A percentile compares a stretch with the other conserved stretches of the same genome.
These are phyloP conservation scores for Phrynosoma platyrhinos DNA, from an alignment of 2,113 vertebrate species.

Conservation along the genomic window DNA sequence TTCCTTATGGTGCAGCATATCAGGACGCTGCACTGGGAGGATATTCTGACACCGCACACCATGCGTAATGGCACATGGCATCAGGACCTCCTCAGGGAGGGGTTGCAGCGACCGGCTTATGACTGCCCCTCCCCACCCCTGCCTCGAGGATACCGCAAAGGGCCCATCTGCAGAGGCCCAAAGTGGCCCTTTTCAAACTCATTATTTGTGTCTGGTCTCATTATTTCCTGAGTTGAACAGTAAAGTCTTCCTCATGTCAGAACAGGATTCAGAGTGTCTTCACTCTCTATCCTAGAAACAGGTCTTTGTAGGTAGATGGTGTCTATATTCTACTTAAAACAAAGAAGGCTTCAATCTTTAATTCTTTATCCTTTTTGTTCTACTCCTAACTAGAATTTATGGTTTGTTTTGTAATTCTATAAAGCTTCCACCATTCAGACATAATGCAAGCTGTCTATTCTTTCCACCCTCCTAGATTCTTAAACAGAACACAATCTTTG, in stretches of 20 bases:
- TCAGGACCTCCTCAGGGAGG: no score
- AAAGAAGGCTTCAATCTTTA: slow-evolving; percentile 27
- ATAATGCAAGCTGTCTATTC: slow-evolving; percentile 51
- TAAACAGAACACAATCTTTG: slow-evolving; percentile 54
- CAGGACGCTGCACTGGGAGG: no score
- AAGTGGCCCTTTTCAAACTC: no score
- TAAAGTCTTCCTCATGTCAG: neutral
- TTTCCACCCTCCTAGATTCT: slow-evolving; percentile 51
- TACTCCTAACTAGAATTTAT: slow-evolving; percentile 14
- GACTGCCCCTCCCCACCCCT: no score
- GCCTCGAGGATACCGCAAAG: no score
- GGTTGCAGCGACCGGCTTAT: no score
- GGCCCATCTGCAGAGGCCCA: no score
- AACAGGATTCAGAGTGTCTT: neutral
- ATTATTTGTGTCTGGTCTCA: no score
- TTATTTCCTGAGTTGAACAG: no score
- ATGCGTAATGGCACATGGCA: no score
- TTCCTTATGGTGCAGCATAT: neutral
- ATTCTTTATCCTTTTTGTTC: slow-evolving; percentile 47
- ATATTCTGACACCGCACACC: no score
- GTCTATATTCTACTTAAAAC: slow-evolving; percentile 25
- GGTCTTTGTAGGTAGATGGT: neutral
- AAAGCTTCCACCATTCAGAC: slow-evolving; percentile 36
- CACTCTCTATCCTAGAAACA: neutral
- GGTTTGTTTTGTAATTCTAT: slow-evolving; percentile 32